Evolutionary conservation across 1,140 invertebrate species (phyloP), one percentile per base, ranked within the genome.

Genomic region (Cardiocondyla obscurior): DNA sequence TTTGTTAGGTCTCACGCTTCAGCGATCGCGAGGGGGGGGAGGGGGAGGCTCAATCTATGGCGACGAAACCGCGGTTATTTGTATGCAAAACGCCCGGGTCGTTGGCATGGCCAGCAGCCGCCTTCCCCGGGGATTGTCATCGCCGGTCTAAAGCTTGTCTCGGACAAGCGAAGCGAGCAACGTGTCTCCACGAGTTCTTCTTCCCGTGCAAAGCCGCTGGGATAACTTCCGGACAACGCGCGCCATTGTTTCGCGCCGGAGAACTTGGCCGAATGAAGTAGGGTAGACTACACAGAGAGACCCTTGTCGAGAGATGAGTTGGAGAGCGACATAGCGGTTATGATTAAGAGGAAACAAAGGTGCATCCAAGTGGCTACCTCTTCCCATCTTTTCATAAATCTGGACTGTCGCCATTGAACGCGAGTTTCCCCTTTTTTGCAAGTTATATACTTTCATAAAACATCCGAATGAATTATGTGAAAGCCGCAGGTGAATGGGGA

Each of bases 271-370:
- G 65, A 51, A 33, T 58, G 22, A 51, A 70, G 62, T 46, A n/a
- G n/a, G 44, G 3, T n/a, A 22, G 36, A 51, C 72, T 42, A 25
- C 28, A 30, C 33, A 36, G n/a, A 12, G 30, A 44, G 46, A 65
- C 33, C 65, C 83, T 19, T 55, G 44, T 25, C 36, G 70, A 28
- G n/a, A 70, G 73, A 62, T 69, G 72, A 85, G 72, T 70, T 36
- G 36, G 67, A 60, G 76, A 81, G 53, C 57, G 60, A 76, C 57
- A 73, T 44, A 73, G 42, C 65, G 42, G 70, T 33, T 42, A 67
- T 81, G 83, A 86, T 85, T 85, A 85, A 85, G 84, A 69, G 46
- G 16, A 55, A 25, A 85, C 72, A 79, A 85, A 85, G 72, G 22
- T 7, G 16, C 42, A 30, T 12, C 42, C 8, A 79, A 77, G 84